Base-by-base conservation (phyloP, 2,888 invertebrate genomes). In the Drosophila koepferae region DNA sequence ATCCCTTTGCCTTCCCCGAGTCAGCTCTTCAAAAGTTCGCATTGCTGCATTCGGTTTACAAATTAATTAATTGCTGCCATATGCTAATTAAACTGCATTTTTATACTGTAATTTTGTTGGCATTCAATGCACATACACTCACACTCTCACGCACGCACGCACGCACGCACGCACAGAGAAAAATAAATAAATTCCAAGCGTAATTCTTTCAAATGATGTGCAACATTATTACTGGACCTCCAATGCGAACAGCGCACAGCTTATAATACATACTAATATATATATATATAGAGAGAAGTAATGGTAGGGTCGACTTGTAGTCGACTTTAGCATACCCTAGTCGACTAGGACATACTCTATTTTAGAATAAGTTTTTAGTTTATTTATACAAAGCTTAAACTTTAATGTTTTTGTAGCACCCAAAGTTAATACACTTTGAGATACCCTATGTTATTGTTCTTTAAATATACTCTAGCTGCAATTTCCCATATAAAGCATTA, bases 11-110 rank as follows among this genome's bases (percentile, higher is more conserved):
- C 10, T 5, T 8, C 16, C 8, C 23, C 3, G 23, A 16, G 14
- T 16, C 46, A 16, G 1, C 49, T 18, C 34, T 51, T 34, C 20
- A 51, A 51, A 59, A 38, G 44, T 55, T 46, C 55, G 60, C 63
- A 74, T 56, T 74, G 66, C 66, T 28, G 70, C 66, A 64, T 58
- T 65, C 53, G 64, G 74, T 56, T 84, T 79, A 77, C 79, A 82
- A 90, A 90, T 90, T 86, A 86, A 86, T 86, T 90, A 86, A 86
- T 86, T 88, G 89, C 80, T 70, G 63, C 72, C 91, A 88, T 90
- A 90, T 90, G 90, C 86, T 88, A 90, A 90, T 90, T 90, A 88
- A 90, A 90, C 82, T 71, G 69, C 69, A 84, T 80, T 89, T 89
- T 86, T 81, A 72, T 70, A 68, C 60, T 73, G 73, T 80, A 68